These are phyloP conservation scores for Metopia argyrocephala DNA, from an alignment of 2,888 invertebrate genomes.

Conservation along the genomic window DNA sequence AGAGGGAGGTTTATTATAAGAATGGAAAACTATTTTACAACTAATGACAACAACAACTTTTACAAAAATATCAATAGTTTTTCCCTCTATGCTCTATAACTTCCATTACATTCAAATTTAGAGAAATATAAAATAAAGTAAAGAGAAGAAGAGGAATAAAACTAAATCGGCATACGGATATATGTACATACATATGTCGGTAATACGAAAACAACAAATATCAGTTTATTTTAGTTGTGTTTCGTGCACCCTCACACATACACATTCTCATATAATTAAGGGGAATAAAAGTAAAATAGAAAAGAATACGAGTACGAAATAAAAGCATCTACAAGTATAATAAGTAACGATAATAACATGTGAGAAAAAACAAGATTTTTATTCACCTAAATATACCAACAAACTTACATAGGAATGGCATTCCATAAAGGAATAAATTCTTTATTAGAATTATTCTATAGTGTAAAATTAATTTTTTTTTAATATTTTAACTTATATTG, in stretches of 20 bases:
- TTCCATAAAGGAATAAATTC: no score
- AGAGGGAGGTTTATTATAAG: constrained; percentile 40
- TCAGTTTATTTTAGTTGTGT: constrained; percentile 28
- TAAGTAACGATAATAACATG: constrained; percentile 20
- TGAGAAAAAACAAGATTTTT: constrained; percentile 47
- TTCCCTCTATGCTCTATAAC: constrained; percentile 32
- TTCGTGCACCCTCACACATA: constrained; percentile 2
- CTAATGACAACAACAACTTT: constrained; percentile 9
- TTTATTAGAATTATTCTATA: no score
- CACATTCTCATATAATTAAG: constrained; percentile 18
- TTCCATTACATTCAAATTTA: constrained; percentile 36
- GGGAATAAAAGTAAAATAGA: constrained; percentile 19
- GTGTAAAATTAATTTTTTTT: no score
- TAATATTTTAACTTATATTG: no score
- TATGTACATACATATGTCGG: no score
- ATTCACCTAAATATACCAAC: no score
- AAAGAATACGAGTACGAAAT: background rate
- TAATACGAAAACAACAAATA: constrained; percentile 42
- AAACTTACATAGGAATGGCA: no score
- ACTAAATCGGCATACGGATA: constrained; percentile 59
- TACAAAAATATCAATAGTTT: background rate
- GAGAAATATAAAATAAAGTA: background rate
- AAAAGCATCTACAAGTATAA: background rate
- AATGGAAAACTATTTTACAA: constrained; percentile 46
- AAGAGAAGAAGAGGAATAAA: constrained; percentile 27